These are phyloP conservation scores for Sminthurinus signatus DNA, from an alignment of 1,140 invertebrate genomes.

Conservation along the genomic window DNA sequence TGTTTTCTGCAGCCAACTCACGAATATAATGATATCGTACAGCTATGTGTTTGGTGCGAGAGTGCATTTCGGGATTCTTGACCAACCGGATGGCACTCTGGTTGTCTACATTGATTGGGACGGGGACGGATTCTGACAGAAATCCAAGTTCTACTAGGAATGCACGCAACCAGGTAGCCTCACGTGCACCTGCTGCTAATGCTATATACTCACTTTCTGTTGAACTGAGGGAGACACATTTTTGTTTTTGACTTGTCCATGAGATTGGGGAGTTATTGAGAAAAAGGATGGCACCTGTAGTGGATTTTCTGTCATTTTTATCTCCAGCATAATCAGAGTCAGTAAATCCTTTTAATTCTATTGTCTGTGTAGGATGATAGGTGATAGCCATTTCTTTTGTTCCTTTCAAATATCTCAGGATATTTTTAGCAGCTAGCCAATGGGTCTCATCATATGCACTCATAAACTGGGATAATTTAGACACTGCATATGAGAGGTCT, in stretches of 20 bases:
- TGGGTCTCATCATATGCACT: conserved; percentile 26
- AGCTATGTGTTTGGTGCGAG: conserved; percentile 43
- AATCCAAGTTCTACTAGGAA: conserved; percentile 9
- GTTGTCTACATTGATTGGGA: conserved; percentile 29
- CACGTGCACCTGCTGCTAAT: background rate
- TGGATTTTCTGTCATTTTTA: conserved; percentile 4
- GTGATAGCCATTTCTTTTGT: conserved; percentile 42
- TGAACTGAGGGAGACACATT: conserved; percentile 45
- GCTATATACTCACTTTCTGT: conserved; percentile 32
- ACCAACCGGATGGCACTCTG: conserved; percentile 26
- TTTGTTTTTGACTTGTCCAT: conserved; percentile 47
- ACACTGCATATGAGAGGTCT: conserved; percentile 44
- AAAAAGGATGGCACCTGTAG: background rate
- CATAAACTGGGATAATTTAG: conserved; percentile 29
- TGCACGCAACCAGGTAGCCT: background rate
- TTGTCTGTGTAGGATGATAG: background rate
- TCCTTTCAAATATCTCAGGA: conserved; percentile 44
- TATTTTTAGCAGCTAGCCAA: conserved; percentile 34
- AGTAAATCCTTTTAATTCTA: conserved; percentile 43
- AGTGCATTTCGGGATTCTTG: conserved; percentile 41
- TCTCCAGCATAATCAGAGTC: conserved; percentile 46
- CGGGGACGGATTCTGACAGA: conserved; percentile 1
- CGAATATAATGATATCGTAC: conserved; percentile 40
- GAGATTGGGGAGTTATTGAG: background rate
- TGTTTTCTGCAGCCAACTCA: conserved; percentile 19